phyloP scores from a whole-genome alignment of 2,888 invertebrate species.

The Panopea generosa region DNA sequence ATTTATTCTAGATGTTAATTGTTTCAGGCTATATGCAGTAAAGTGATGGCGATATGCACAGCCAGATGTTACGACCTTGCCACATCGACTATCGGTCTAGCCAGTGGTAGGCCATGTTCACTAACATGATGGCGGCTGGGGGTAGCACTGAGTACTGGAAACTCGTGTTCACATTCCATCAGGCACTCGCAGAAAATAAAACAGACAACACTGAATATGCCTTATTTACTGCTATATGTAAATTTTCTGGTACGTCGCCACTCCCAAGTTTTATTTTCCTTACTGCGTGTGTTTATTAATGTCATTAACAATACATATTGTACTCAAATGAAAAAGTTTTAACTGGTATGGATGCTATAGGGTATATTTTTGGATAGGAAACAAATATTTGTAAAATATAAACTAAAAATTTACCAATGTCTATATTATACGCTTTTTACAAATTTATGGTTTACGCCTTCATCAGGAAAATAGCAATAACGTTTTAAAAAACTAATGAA shows the following conservation, averaged over 20 bases:
- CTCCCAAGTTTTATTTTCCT: neutral
- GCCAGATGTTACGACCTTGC: slow-evolving; percentile 97
- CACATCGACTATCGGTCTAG: slow-evolving; percentile 97
- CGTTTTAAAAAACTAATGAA: no score
- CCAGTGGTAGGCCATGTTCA: slow-evolving; percentile 98
- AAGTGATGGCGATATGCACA: slow-evolving; percentile 99
- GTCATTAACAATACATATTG: no score
- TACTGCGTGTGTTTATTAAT: no score
- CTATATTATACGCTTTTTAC: no score
- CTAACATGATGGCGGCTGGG: slow-evolving; percentile 97
- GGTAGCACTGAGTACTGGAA: slow-evolving; percentile 98
- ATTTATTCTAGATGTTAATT: no score
- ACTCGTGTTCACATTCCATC: slow-evolving; percentile 96
- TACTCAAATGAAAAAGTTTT: no score
- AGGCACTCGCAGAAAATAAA: slow-evolving; percentile 97
- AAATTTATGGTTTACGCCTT: no score
- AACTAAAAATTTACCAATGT: no score
- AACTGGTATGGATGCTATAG: no score
- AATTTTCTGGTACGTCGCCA: slow-evolving; percentile 94
- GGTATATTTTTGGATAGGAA: no score
- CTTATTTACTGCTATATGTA: slow-evolving; percentile 97
- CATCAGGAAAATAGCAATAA: no score
- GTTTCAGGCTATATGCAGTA: slow-evolving; percentile 89
- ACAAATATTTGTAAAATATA: no score
- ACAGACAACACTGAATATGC: slow-evolving; percentile 99